Conservation (phyloP, 2,888 invertebrate genomes). For the Polia nebulosa region DNA sequence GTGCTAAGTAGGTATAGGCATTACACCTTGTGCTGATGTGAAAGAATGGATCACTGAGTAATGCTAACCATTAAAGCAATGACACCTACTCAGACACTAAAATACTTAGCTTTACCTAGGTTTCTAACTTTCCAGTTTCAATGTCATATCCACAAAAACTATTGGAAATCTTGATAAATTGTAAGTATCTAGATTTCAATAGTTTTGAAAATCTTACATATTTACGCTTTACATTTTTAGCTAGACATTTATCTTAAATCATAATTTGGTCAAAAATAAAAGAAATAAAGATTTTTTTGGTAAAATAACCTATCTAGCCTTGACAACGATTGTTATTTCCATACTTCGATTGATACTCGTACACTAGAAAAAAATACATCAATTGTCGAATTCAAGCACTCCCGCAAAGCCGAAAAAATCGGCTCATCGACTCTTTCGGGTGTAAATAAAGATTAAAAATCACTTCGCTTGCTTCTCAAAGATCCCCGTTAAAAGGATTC, state of each 20-base stretch:
- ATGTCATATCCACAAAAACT: conserved; percentile 41
- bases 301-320: conserved; percentile 8
- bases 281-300: conserved; percentile 1
- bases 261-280: conserved; percentile 18
- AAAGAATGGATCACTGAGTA: conserved; percentile 34
- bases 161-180: conserved; percentile 18
- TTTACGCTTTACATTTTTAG: background rate
- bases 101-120: conserved; percentile 21
- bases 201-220: background rate
- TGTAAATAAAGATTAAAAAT: conserved; percentile 84
- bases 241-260: conserved; percentile 9
- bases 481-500: conserved; percentile 74
- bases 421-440: conserved; percentile 75
- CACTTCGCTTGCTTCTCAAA: conserved; percentile 75
- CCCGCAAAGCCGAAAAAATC: conserved; percentile 61
- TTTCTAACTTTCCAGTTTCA: conserved; percentile 47
- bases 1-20: conserved; percentile 3
- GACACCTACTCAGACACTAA: conserved; percentile 21
- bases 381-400: conserved; percentile 25
- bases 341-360: conserved; percentile 14
- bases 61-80: conserved; percentile 17
- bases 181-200: background rate
- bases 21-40: conserved; percentile 19
- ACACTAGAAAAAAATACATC: conserved; percentile 25
- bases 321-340: conserved; percentile 25